Percentiles rank a stretch among this genome's conserved stretches.
These are phyloP conservation scores for Tylochromis polylepis DNA, from an alignment of 2,113 vertebrate species.

Conservation along the genomic window DNA sequence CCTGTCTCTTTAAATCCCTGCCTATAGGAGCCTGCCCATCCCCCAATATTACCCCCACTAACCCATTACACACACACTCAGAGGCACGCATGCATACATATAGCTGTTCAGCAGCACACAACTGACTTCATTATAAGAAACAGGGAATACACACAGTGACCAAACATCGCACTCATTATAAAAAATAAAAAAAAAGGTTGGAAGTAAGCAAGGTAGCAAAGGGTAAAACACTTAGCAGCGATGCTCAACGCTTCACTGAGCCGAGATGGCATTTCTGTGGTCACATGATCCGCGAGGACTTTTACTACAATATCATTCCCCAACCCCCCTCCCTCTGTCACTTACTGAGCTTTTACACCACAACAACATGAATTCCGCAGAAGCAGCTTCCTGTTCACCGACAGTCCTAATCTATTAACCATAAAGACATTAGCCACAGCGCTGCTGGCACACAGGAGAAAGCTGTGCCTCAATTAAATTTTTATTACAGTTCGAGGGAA, in stretches of 20 bases:
- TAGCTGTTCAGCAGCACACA: constrained; percentile 39
- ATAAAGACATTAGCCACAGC: constrained; percentile 35
- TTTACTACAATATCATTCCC: constrained; percentile 66
- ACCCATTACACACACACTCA: constrained; percentile 20
- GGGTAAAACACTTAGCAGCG: not conserved
- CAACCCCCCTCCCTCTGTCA: constrained; percentile 41
- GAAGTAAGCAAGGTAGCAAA: not conserved
- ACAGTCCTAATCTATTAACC: constrained; percentile 47
- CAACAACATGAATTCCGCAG: constrained; percentile 51
- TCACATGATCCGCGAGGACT: constrained; percentile 65
- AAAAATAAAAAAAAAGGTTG: not conserved
- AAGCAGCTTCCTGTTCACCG: constrained; percentile 50
- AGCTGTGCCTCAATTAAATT: constrained; percentile 15
- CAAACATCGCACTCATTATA: constrained; percentile 19
- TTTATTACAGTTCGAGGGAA: not conserved
- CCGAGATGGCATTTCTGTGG: constrained; percentile 61
- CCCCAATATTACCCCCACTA: constrained; percentile 60
- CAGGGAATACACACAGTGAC: constrained; percentile 2
- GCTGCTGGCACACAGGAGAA: constrained; percentile 11
- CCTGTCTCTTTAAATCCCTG: constrained; percentile 71
- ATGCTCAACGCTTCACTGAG: constrained; percentile 39
- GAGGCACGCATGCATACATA: constrained; percentile 28
- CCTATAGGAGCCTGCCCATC: constrained; percentile 67
- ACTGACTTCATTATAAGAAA: constrained; percentile 31
- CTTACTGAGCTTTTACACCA: constrained; percentile 55